Percentiles rank a stretch among this genome's conserved stretches.
These are phyloP conservation scores for Carapus acus DNA, from an alignment of 2,797 vertebrate species.

Conservation along the genomic window DNA sequence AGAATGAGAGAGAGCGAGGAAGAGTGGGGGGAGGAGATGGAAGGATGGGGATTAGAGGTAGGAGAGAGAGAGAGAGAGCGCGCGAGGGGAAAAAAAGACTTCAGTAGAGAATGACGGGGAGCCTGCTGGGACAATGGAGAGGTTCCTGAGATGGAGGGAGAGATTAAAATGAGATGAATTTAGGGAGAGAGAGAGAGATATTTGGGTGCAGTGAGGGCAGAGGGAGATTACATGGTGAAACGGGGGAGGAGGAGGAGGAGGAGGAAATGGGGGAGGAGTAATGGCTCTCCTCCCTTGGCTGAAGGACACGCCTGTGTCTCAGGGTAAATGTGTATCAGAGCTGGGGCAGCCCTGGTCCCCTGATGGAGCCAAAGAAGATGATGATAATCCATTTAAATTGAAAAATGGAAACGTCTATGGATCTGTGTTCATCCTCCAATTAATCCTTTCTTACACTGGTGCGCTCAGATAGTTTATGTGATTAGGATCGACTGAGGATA, in stretches of 20 bases:
- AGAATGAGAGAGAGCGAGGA: constrained; percentile 21
- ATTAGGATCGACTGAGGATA: constrained; percentile 59
- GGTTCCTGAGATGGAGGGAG: constrained; percentile 5
- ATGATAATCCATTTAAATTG: constrained; percentile 69
- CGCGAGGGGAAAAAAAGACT: too few species aligned
- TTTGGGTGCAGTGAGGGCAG: constrained; percentile 41
- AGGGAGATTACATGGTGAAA: too few species aligned
- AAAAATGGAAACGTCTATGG: constrained; percentile 60
- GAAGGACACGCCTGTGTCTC: constrained; percentile 55
- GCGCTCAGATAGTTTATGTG: constrained; percentile 54
- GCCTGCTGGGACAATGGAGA: constrained; percentile 28
- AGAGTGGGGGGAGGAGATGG: constrained; percentile 1
- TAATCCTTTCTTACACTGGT: constrained; percentile 61
- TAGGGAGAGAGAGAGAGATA: constrained; percentile 34
- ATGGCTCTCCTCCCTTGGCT: constrained; percentile 38
- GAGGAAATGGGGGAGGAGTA: too few species aligned
- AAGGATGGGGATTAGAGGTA: too few species aligned
- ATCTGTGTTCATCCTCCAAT: constrained; percentile 60
- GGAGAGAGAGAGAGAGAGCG: too few species aligned
- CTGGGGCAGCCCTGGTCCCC: constrained; percentile 55
- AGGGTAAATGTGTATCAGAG: constrained; percentile 47
- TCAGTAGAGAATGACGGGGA: constrained; percentile 45
- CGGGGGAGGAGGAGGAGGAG: too few species aligned
- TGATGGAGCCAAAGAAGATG: constrained; percentile 54
- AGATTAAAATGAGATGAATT: constrained; percentile 1